Conservation (phyloP, 2,797 vertebrate species). For the Sebastes paucispinis region DNA sequence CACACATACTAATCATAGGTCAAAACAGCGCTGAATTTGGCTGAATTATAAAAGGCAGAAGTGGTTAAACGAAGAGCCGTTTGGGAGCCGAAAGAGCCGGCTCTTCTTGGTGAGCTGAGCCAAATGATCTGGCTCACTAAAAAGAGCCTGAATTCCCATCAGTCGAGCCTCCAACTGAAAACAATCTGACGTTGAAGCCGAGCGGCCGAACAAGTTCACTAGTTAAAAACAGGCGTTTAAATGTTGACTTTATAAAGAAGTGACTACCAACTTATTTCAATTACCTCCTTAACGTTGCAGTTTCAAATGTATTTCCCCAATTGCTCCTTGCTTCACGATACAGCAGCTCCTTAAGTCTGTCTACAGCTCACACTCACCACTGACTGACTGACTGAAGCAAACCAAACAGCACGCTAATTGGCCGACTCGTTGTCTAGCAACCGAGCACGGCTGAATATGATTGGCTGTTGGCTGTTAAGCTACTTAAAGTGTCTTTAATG, state of each 20-base stretch:
- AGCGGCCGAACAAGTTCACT: not conserved
- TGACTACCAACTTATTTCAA: rapidly evolving
- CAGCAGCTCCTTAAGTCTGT: not conserved
- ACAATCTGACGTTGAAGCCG: not conserved
- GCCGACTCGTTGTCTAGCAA: constrained; percentile 75
- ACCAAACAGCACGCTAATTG: constrained; percentile 63
- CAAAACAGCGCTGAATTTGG: too few relatives aligned
- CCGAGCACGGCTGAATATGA: constrained; percentile 61
- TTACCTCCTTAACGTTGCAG: constrained; percentile 16
- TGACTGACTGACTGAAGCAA: not conserved
- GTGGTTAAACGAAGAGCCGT: too few relatives aligned
- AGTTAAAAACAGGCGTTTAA: not conserved
- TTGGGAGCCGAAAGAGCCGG: too few relatives aligned
- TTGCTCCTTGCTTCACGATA: not conserved
- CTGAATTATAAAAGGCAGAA: too few relatives aligned
- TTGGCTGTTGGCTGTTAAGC: constrained; percentile 45
- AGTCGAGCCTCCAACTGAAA: not conserved
- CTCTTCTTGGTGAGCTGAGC: too few relatives aligned
- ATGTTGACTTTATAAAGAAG: not conserved
- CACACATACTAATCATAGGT: too few relatives aligned
- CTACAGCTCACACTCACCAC: not conserved
- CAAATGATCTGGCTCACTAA: too few relatives aligned
- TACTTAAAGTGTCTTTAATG: not conserved
- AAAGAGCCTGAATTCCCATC: too few relatives aligned
- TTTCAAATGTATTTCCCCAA: not conserved